These are phyloP conservation scores for Onthophagus sagittarius DNA, from an alignment of 2,888 invertebrate species.

Conservation along the genomic window DNA sequence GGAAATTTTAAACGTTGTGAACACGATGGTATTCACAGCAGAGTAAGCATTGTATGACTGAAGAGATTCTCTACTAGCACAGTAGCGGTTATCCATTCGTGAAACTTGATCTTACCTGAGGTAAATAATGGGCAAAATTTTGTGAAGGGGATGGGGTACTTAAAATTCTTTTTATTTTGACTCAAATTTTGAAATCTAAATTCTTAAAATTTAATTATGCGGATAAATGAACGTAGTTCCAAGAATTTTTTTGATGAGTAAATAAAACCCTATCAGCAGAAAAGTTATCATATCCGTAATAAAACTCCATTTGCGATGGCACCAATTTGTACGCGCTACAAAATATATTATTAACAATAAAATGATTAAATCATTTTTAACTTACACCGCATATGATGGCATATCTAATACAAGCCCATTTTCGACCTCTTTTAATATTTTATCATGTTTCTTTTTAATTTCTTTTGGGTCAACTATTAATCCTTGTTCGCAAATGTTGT, in stretches of 20 bases:
- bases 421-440: conserved; percentile 42
- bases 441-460: conserved; percentile 48
- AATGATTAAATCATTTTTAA: conserved; percentile 16
- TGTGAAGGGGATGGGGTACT: not conserved
- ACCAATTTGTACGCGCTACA: conserved; percentile 50
- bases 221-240: conserved; percentile 43
- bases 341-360: conserved; percentile 27
- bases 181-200: too few relatives aligned
- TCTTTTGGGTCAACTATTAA: conserved; percentile 48
- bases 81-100: not conserved
- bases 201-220: conserved; percentile 32
- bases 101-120: not conserved
- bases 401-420: conserved; percentile 41
- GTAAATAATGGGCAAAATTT: not conserved
- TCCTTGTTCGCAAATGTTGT: conserved; percentile 50
- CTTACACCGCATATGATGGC: conserved; percentile 52
- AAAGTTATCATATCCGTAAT: conserved; percentile 43
- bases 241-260: conserved; percentile 35
- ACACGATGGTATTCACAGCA: not conserved
- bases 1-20: not conserved
- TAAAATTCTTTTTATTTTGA: too few relatives aligned
- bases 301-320: conserved; percentile 51
- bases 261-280: conserved; percentile 51
- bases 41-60: not conserved
- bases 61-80: not conserved